A percentile compares a stretch with the other conserved stretches of the same genome.
Evolutionary conservation across 2,888 invertebrate genomes (phyloP).

Genomic region (Acholoe squamosa): DNA sequence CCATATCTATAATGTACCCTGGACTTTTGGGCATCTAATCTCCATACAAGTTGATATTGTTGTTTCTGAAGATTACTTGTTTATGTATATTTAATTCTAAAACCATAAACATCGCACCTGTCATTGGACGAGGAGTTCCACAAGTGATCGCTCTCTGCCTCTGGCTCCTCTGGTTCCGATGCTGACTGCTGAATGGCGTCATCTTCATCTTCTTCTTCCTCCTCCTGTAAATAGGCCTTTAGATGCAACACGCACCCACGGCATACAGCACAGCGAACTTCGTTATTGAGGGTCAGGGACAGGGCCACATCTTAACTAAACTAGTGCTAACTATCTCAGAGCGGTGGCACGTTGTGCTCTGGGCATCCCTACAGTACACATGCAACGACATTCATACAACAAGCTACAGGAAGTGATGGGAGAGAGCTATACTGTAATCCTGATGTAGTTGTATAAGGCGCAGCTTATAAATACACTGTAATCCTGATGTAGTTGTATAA

Average conservation of each 20-base stretch:
- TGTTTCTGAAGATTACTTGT: too few species aligned
- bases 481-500: too few species aligned
- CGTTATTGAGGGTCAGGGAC: constrained; percentile 24
- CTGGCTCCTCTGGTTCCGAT: constrained; percentile 20
- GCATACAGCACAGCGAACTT: background rate
- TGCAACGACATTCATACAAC: constrained; percentile 6
- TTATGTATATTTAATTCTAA: too few species aligned
- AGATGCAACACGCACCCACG: constrained; percentile 56
- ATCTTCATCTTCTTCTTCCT: constrained; percentile 56
- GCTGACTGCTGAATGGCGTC: background rate
- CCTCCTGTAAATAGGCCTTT: constrained; percentile 58
- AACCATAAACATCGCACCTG: background rate
- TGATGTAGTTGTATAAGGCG: too few species aligned
- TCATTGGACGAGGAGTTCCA: constrained; percentile 62
- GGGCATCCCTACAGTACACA: background rate
- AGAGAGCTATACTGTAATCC: too few species aligned
- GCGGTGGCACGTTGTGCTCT: background rate
- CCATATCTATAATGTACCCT: too few species aligned
- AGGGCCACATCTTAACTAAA: background rate
- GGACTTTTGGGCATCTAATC: too few species aligned
- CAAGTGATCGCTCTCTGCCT: constrained; percentile 61
- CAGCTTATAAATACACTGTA: too few species aligned
- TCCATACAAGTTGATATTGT: too few species aligned
- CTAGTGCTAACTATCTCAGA: constrained; percentile 39
- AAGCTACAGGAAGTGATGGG: background rate